Evolutionary conservation across 92 coral and sea anemone genomes (phyloP), one percentile per base, ranked within the genome.

Genomic region (Palythoa grandis): DNA sequence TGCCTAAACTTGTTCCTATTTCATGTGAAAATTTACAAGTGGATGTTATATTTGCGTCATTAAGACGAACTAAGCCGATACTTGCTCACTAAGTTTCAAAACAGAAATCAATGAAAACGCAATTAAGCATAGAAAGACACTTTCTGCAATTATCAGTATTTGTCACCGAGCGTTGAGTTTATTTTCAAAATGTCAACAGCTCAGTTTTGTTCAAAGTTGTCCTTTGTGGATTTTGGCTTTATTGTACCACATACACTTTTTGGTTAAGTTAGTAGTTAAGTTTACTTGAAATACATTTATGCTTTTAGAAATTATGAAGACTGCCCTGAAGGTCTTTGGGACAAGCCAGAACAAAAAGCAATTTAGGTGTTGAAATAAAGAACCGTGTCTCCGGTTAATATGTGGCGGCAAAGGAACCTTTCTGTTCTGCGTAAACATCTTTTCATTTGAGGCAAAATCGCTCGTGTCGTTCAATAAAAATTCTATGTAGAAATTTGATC

Each of bases 61-160:
- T 52, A 22, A 52, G 61, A 50, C 19, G 11, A 52, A 23, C n/a
- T 19, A 25, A 3, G 11, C 17, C 19, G 74, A 3, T 16, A 47
- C 38, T 76, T 11, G 82, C 12, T 48, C 25, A 48, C 61, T 76
- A 50, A 53, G 65, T 75, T 75, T 25, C 35, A 76, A 25, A 54
- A 53, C 67, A 52, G 15, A 24, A 29, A 5, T 54, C 82, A 76
- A 76, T 76, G 48, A 15, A 76, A 76, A 54, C 67, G 48, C 7
- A 54, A 53, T 76, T 54, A 76, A 76, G 48, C 38, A 20, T 39
- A 29, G 58, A 76, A 53, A 54, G 68, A 53, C 66, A 29, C 22
- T 76, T 7, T 57, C 43, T 76, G 25, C 43, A 76, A 52, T 52
- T 76, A 76, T 17, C 38, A 19, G 38, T 76, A n/a, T 24, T 25